Conservation (phyloP, 2,113 vertebrate genomes). For the Barbus barbus region DNA sequence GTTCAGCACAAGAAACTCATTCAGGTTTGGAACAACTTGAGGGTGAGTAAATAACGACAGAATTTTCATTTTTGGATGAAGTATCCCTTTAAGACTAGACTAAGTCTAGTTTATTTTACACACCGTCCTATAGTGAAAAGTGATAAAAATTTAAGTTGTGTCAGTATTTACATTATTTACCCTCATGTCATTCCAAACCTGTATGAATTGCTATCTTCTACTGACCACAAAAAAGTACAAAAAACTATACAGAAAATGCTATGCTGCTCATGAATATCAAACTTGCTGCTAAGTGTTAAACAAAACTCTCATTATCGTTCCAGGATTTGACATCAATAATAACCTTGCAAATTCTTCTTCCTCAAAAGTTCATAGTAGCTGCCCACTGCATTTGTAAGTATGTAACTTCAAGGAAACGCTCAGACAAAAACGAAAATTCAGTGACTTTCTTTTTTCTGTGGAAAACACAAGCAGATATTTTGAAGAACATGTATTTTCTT, state of each 20-base stretch:
- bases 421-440: background rate
- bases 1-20: too few species aligned
- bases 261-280: background rate
- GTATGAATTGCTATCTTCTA: too few species aligned
- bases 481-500: background rate
- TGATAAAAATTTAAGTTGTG: too few species aligned
- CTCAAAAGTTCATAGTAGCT: background rate
- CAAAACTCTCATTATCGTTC: background rate
- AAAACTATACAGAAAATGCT: background rate
- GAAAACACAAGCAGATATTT: background rate
- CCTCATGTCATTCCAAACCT: too few species aligned
- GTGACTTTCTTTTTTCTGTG: background rate
- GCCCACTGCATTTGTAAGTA: background rate
- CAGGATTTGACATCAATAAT: background rate
- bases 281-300: background rate
- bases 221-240: too few species aligned
- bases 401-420: background rate
- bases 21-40: too few species aligned
- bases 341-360: background rate
- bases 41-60: too few species aligned
- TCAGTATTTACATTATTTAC: too few species aligned
- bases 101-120: background rate
- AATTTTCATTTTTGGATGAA: too few species aligned
- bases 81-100: too few species aligned
- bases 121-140: background rate